phyloP scores from a whole-genome alignment of 35 echinoderm and acorn worm species.

The Chiridota heheva region DNA sequence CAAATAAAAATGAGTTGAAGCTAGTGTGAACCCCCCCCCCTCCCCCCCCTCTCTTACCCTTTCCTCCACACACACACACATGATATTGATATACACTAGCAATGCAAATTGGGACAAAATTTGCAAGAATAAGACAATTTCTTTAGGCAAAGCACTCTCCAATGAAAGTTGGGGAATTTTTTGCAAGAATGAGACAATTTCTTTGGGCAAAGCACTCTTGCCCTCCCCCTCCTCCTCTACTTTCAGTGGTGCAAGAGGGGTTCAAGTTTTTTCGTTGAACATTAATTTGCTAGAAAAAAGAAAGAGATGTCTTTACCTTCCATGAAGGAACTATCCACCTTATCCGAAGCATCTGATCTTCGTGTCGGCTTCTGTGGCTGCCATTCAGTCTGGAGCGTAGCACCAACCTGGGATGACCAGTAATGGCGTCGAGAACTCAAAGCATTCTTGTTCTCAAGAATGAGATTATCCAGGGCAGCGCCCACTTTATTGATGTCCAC shows the following conservation, averaged over 20 bases:
- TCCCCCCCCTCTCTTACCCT: no score
- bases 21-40: no score
- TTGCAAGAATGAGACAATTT: no score
- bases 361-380: slow-evolving; percentile 49
- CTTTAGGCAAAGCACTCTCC: no score
- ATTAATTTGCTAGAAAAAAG: background rate
- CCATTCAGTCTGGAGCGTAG: slow-evolving; percentile 89
- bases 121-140: no score
- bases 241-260: background rate
- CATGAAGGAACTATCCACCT: slow-evolving; percentile 37
- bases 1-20: no score
- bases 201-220: no score
- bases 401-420: slow-evolving; percentile 91
- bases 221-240: no score
- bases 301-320: slow-evolving; percentile 35
- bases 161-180: no score
- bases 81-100: no score
- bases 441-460: slow-evolving; percentile 65
- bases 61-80: no score
- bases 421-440: slow-evolving; percentile 79
- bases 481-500: slow-evolving; percentile 94
- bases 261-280: background rate
- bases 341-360: slow-evolving; percentile 8
- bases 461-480: slow-evolving; percentile 75
- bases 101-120: no score